Conservation (phyloP, 2,888 invertebrate species). For the Chloroclystis v-ata region DNA sequence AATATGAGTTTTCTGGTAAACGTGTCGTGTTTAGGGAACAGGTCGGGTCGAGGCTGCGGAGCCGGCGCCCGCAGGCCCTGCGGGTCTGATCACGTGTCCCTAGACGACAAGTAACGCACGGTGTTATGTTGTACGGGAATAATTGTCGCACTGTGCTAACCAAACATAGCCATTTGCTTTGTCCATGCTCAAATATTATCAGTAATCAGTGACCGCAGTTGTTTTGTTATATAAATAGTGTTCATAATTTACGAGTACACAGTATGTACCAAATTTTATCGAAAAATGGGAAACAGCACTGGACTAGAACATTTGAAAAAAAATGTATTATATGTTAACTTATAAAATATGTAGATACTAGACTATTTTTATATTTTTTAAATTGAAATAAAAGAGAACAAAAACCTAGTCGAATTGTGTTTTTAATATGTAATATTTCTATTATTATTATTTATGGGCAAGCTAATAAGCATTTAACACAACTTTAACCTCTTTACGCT, state of each 20-base stretch:
- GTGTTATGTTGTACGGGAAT: constrained; percentile 71
- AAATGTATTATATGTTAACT: too few relatives aligned
- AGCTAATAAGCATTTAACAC: too few relatives aligned
- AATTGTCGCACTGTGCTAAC: constrained; percentile 62
- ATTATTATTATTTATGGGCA: too few relatives aligned
- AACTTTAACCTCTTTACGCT: too few relatives aligned
- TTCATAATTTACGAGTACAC: constrained; percentile 62
- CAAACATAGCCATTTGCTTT: constrained; percentile 51
- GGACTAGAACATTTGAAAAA: too few relatives aligned
- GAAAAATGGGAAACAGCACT: too few relatives aligned
- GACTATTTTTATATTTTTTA: too few relatives aligned
- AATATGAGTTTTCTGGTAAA: constrained; percentile 54
- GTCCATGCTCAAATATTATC: constrained; percentile 49
- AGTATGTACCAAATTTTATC: too few relatives aligned
- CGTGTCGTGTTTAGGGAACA: constrained; percentile 41
- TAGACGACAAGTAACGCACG: constrained; percentile 54
- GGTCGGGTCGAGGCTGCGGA: constrained; percentile 32
- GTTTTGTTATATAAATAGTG: constrained; percentile 51
- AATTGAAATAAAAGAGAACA: too few relatives aligned
- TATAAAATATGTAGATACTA: too few relatives aligned
- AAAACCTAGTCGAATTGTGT: too few relatives aligned
- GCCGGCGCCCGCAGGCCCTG: constrained; percentile 26
- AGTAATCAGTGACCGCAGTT: constrained; percentile 52
- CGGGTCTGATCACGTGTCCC: constrained; percentile 61
- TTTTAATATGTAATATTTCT: too few relatives aligned